phyloP scores from a whole-genome alignment of 2,888 invertebrate species.

The Archips crataeganus region DNA sequence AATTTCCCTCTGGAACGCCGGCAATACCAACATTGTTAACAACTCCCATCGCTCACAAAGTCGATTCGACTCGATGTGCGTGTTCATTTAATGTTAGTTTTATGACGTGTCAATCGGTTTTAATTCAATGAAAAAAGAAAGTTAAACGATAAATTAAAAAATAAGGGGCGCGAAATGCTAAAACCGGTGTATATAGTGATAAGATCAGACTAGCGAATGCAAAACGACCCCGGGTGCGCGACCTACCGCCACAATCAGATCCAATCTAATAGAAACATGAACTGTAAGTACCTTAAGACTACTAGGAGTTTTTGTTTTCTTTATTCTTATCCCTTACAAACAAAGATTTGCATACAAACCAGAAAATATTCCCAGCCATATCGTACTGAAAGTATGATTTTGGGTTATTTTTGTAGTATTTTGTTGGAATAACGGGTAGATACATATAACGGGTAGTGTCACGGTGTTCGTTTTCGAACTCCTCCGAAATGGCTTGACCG shows the following conservation, averaged over 20 bases:
- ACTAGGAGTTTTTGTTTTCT: too few species aligned
- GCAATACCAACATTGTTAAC: conserved; percentile 14
- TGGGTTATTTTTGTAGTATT: too few species aligned
- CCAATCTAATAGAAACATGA: neutral
- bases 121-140: neutral
- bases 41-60: conserved; percentile 25
- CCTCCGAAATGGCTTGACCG: too few species aligned
- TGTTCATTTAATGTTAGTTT: conserved; percentile 3
- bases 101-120: neutral
- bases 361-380: too few species aligned
- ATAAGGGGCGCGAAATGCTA: neutral
- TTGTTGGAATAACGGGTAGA: too few species aligned
- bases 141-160: neutral
- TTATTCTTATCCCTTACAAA: too few species aligned
- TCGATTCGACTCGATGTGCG: conserved; percentile 8
- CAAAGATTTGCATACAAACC: too few species aligned
- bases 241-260: neutral
- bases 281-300: neutral
- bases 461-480: too few species aligned
- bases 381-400: too few species aligned
- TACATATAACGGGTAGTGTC: too few species aligned
- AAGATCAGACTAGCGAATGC: neutral
- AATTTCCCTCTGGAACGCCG: conserved; percentile 11
- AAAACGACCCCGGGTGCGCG: neutral
- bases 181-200: neutral